Evolutionary conservation across 1,140 invertebrate genomes (phyloP), one percentile per base, ranked within the genome.

Genomic region (Drosophila quadrilineata): DNA sequence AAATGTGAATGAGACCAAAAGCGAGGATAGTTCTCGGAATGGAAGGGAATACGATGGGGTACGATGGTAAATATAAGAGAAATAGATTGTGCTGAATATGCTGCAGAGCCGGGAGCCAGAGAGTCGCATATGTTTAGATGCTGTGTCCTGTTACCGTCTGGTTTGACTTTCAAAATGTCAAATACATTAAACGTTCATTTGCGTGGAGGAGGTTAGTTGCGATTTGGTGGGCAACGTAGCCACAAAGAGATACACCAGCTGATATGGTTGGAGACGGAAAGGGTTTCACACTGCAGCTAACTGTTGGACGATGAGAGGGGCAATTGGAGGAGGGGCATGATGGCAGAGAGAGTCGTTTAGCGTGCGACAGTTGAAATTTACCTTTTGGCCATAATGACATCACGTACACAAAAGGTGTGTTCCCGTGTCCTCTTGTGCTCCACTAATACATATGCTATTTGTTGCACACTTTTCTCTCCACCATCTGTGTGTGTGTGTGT

Each of bases 181-280:
- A 82, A 82, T 82, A 82, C 76, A 82, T 82, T 82, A 82, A 82
- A 82, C 76, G 76, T 82, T 79, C 76, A 84, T 76, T 82, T 82
- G 73, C 73, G 77, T 70, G 54, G 36, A 16, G 19, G 57, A 40
- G 28, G 22, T 56, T 52, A 31, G 74, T 80, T 80, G 75, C 75
- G 75, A 80, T 80, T 80, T 84, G 76, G 62, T 75, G 76, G 76
- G 49, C 64, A 73, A 35, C 53, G n/a, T 70, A 64, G 75, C 71
- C 71, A 75, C 76, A 79, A 71, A 71, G 67, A 66, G 63, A 66
- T 66, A 46, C 31, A 28, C 21, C 56, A 60, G 48, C 56, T 59
- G 56, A 66, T 66, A 45, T 10, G 40, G 46, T 8, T 14, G 26
- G 16, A 26, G 22, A 2, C 45, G 29, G 31, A 45, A 38, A 38